Base-by-base conservation (phyloP, 2,113 vertebrate species). In the Ceyx cyanopectus region DNA sequence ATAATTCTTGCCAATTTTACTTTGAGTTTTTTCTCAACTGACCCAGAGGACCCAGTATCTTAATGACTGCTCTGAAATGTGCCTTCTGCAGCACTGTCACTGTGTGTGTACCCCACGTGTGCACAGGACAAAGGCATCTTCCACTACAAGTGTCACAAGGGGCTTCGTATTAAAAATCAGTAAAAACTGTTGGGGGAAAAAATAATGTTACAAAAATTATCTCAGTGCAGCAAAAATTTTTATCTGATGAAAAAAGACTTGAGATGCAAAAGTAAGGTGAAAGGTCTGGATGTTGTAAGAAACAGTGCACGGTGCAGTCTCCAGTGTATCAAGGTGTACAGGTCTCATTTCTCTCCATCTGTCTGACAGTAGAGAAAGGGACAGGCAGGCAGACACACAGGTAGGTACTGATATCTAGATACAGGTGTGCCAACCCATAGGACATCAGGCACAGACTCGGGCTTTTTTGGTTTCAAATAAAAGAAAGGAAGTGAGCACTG, bases 1-100 rank as follows among this genome's bases (percentile, higher is more conserved):
- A 48, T 77, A 41, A 76, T 69, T 93, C 79, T 85, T 91, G 78
- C 78, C 72, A 87, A 53, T 72, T 92, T 77, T 75, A 66, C 67
- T 94, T 67, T 13, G 45, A 92, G 81, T 91, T 93, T 85, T 54
- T 89, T 90, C 68, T 85, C 84, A 66, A 21, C 53, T 85, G 79
- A 48, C 61, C 34, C 72, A 63, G 40, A 63, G 63, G 57, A 34
- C 77, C 2, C 32, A 43, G 51, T 75, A 61, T 65, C 73, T 93
- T 80, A 89, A 82, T 85, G 75, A 30, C 43, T 77, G 40, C 14
- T 93, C 54, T 34, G 23, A 85, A 89, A 66, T 40, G 56, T 69
- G 43, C 40, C 62, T 57, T 78, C 50, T 76, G 62, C 87, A 58
- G 37, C 6, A 2, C 48, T 67, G 29, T 53, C 32, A 40, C 45